Evolutionary conservation across 2,113 vertebrate genomes (phyloP).

Genomic region (Rhea pennata): DNA sequence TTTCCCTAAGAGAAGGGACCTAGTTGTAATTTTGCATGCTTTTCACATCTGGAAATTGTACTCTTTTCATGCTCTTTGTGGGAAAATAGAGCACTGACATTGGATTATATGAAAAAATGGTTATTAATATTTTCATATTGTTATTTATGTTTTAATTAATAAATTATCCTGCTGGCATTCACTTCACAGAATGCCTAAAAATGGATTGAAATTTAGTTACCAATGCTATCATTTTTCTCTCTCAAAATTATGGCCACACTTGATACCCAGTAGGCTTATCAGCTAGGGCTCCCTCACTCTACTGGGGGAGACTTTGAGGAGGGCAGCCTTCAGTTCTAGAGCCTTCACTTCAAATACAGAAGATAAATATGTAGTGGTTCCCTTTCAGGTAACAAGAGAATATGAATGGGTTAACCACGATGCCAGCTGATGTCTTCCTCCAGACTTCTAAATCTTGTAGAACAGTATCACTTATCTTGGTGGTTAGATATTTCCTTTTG

Average conservation of each 20-base stretch:
- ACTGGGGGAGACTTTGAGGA: neutral
- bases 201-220: neutral
- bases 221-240: neutral
- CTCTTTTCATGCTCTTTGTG: neutral
- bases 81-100: neutral
- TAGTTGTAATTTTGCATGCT: neutral
- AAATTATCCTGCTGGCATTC: neutral
- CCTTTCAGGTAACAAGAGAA: neutral
- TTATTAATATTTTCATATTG: neutral
- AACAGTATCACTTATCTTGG: neutral
- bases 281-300: neutral
- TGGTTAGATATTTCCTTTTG: neutral
- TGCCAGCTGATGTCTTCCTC: neutral
- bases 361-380: neutral
- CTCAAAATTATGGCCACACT: neutral
- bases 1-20: neutral
- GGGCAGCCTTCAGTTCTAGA: neutral
- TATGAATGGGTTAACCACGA: neutral
- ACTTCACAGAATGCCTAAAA: neutral
- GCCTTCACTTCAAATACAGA: neutral
- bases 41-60: neutral
- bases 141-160: neutral
- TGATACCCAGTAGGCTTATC: neutral
- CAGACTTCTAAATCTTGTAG: neutral
- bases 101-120: neutral